phyloP scores from a whole-genome alignment of 2,797 vertebrate genomes.

The Graptemys geographica region DNA sequence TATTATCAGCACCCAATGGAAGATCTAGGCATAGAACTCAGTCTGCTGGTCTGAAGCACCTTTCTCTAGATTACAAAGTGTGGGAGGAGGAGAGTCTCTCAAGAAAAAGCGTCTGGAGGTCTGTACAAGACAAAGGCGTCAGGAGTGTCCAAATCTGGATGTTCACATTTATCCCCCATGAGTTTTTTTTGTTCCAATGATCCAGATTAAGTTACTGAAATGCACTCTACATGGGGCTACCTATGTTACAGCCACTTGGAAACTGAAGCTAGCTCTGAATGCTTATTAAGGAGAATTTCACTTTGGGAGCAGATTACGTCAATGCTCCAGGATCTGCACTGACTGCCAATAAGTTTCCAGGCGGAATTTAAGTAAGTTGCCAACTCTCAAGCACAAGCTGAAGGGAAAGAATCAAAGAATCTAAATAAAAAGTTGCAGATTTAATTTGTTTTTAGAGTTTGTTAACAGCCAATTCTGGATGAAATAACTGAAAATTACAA shows the following conservation, averaged over 20 bases:
- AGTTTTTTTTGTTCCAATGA: fast-evolving
- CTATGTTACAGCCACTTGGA: not conserved
- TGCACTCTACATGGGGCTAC: not conserved
- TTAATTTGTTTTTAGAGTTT: not conserved
- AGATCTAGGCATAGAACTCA: not conserved
- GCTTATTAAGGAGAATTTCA: conserved; percentile 53
- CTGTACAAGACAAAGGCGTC: fast-evolving
- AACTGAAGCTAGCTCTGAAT: conserved; percentile 33
- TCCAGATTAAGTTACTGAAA: conserved; percentile 18
- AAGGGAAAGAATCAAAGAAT: conserved; percentile 27
- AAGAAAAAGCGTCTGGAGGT: not conserved
- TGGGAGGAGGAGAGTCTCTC: not conserved
- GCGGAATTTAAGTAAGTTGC: conserved; percentile 44
- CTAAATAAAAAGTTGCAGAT: conserved; percentile 5
- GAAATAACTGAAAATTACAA: not conserved
- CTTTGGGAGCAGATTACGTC: conserved; percentile 12
- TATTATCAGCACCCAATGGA: not conserved
- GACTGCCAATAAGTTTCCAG: conserved; percentile 60
- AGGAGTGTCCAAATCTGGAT: not conserved
- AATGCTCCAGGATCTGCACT: not conserved
- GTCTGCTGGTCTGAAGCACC: not conserved
- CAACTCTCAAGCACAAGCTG: conserved; percentile 37
- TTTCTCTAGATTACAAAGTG: not conserved
- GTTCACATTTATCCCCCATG: not conserved
- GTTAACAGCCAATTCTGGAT: not conserved